Conservation (phyloP, 2,797 vertebrate genomes). For the Pseudochirops corinnae region DNA sequence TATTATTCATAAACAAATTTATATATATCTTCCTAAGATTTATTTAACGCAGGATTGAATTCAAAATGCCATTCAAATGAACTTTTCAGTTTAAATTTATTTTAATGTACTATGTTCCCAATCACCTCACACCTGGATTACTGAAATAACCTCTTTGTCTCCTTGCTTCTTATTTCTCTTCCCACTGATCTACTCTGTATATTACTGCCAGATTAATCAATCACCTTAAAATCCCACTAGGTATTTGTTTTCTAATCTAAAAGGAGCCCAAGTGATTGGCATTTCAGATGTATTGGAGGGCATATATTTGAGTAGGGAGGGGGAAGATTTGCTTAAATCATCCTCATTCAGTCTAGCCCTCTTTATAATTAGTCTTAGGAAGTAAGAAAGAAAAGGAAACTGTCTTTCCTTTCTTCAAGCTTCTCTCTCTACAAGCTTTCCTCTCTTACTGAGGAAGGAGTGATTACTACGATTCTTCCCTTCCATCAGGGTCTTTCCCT, state of each 20-base stretch:
- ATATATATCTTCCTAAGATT: not conserved
- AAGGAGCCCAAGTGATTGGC: not conserved
- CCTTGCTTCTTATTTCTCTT: not conserved
- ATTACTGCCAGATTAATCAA: too few species aligned
- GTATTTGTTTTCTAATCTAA: not conserved
- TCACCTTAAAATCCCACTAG: not conserved
- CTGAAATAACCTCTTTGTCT: not conserved
- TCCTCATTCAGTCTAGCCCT: not conserved
- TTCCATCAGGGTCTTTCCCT: not conserved
- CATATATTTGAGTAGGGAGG: not conserved
- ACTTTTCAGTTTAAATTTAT: slow-evolving; percentile 12
- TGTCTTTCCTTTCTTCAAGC: not conserved
- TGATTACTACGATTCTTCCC: not conserved
- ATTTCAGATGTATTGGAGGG: not conserved
- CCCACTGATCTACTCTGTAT: not conserved
- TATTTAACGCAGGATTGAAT: not conserved
- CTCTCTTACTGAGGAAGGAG: not conserved
- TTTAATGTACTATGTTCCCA: not conserved
- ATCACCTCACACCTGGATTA: not conserved
- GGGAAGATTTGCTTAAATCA: not conserved
- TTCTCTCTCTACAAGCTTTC: not conserved
- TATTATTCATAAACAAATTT: slow-evolving; percentile 20
- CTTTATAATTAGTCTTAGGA: not conserved
- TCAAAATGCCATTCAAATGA: slow-evolving; percentile 11
- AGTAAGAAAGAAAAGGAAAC: not conserved